phyloP scores from a whole-genome alignment of 2,113 vertebrate species.

The Rhabdomys dilectus region DNA sequence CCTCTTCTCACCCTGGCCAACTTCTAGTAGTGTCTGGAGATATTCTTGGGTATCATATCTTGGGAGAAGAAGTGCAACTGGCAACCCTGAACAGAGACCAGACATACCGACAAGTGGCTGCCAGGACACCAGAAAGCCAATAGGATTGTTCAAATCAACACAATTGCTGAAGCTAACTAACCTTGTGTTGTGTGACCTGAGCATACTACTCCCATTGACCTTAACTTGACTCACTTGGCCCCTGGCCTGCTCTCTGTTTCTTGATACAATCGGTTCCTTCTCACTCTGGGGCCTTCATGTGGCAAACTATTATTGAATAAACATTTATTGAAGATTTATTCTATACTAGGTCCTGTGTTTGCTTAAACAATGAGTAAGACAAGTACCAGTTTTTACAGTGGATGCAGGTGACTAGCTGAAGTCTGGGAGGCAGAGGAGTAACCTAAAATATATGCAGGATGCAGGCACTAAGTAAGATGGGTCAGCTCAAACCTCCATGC shows the following conservation, averaged over 20 bases:
- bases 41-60: background rate
- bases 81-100: background rate
- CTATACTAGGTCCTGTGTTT: background rate
- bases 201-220: background rate
- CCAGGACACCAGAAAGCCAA: background rate
- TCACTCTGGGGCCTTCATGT: background rate
- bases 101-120: background rate
- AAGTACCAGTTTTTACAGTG: background rate
- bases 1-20: fast-evolving
- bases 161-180: background rate
- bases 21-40: background rate
- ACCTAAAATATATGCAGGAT: background rate
- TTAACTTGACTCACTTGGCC: background rate
- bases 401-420: background rate
- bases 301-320: slow-evolving; percentile 25
- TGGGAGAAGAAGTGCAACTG: background rate
- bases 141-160: background rate
- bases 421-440: background rate
- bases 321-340: background rate
- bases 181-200: background rate
- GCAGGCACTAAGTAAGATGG: background rate
- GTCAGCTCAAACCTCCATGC: background rate
- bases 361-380: slow-evolving; percentile 31
- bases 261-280: background rate
- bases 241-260: background rate